Percentiles rank a stretch among this genome's conserved stretches.
These are phyloP conservation scores for Alitta virens DNA, from an alignment of 2,888 invertebrate genomes.

Conservation along the genomic window DNA sequence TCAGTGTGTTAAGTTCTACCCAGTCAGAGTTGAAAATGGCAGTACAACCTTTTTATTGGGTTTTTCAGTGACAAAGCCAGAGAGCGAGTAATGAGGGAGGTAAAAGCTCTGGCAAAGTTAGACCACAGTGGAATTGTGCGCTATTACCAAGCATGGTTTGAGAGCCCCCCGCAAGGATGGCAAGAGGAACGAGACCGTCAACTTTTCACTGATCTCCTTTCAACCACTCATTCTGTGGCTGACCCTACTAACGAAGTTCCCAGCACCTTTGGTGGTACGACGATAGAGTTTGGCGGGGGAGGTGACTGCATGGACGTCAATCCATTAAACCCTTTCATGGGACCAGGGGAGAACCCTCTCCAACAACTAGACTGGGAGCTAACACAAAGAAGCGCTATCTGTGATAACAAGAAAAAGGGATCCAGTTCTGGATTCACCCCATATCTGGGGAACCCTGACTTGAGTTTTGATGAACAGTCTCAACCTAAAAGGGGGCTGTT, in stretches of 20 bases:
- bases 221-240: not conserved
- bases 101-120: slow-evolving; percentile 87
- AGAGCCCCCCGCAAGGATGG: slow-evolving; percentile 86
- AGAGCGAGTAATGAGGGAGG: slow-evolving; percentile 89
- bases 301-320: no score
- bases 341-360: not conserved
- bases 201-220: slow-evolving; percentile 2
- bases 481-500: slow-evolving; percentile 12
- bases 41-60: no score
- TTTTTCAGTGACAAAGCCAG: slow-evolving; percentile 71
- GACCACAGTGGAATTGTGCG: slow-evolving; percentile 95
- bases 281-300: not conserved
- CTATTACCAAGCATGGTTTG: slow-evolving; percentile 94
- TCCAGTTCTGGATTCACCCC: not conserved
- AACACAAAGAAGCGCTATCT: not conserved
- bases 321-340: not conserved
- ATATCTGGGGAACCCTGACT: not conserved
- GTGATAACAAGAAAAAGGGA: not conserved
- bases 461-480: slow-evolving; percentile 27
- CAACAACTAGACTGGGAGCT: not conserved
- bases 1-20: no score
- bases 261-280: not conserved
- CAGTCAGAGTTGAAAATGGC: no score
- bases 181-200: slow-evolving; percentile 73
- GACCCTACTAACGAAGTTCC: not conserved